Evolutionary conservation across 2,888 invertebrate genomes (phyloP).

Genomic region (Quadriops clusia): DNA sequence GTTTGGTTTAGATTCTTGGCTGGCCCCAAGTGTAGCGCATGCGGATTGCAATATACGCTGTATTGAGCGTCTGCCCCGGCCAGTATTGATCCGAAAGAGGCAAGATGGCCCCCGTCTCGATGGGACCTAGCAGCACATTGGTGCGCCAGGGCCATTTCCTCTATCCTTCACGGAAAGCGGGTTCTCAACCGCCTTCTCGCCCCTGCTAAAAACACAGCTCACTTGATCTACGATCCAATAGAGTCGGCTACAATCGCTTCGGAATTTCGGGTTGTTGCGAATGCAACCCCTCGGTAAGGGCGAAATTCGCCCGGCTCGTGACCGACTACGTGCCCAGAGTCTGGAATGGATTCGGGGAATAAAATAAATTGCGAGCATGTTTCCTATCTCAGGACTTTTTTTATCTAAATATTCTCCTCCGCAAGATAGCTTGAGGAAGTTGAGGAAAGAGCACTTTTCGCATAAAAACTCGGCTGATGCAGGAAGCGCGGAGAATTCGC

Average conservation of each 20-base stretch:
- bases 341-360: slow-evolving; percentile 36
- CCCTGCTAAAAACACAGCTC: slow-evolving; percentile 18
- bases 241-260: slow-evolving; percentile 10
- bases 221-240: slow-evolving; percentile 31
- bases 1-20: too few species aligned
- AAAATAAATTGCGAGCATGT: slow-evolving; percentile 34
- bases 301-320: slow-evolving; percentile 13
- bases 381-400: slow-evolving; percentile 17
- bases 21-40: too few species aligned
- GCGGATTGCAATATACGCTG: slow-evolving; percentile 19
- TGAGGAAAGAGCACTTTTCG: not conserved
- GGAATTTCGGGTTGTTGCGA: slow-evolving; percentile 7
- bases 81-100: slow-evolving; percentile 29
- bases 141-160: slow-evolving; percentile 27
- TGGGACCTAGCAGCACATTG: slow-evolving; percentile 29
- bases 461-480: too few species aligned
- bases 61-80: slow-evolving; percentile 31
- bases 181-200: slow-evolving; percentile 13
- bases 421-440: not conserved
- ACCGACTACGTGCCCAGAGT: slow-evolving; percentile 32
- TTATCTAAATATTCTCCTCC: slow-evolving; percentile 15
- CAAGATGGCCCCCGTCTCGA: slow-evolving; percentile 35
- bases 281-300: slow-evolving; percentile 9
- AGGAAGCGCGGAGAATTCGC: too few species aligned
- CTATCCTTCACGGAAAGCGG: slow-evolving; percentile 21